phyloP scores from a whole-genome alignment of 2,797 vertebrate genomes.

The Gobio occitaniae region DNA sequence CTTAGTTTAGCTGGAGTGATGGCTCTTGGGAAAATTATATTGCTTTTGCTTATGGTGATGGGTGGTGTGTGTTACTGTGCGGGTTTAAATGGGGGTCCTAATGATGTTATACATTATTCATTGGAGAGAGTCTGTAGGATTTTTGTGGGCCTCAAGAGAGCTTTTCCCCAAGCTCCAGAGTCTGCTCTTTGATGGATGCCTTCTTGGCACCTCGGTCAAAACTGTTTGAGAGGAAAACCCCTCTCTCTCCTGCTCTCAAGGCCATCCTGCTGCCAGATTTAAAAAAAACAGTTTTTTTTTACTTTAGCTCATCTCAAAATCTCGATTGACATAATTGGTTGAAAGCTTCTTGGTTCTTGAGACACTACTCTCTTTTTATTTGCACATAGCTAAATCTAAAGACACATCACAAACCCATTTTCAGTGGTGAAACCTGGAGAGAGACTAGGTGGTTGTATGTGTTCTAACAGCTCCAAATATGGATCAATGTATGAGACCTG shows the following conservation, averaged over 20 bases:
- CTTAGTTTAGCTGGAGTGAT: slow-evolving; percentile 20
- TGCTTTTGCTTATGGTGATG: background rate
- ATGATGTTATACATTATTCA: slow-evolving; percentile 54
- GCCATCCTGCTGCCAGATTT: background rate
- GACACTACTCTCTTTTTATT: background rate
- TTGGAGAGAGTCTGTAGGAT: slow-evolving; percentile 18
- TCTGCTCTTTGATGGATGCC: slow-evolving; percentile 44
- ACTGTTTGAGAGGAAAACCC: slow-evolving; percentile 34
- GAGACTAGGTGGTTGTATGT: slow-evolving; percentile 15
- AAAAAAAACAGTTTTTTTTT: no score
- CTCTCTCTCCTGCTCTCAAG: slow-evolving; percentile 10
- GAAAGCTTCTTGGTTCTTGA: slow-evolving; percentile 5
- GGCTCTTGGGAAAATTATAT: slow-evolving; percentile 10
- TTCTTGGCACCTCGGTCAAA: slow-evolving; percentile 37
- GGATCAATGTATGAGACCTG: slow-evolving; percentile 31
- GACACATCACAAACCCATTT: background rate
- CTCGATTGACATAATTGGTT: slow-evolving; percentile 8
- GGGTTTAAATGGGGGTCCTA: slow-evolving; percentile 15
- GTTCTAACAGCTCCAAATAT: slow-evolving; percentile 35
- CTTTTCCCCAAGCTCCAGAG: slow-evolving; percentile 13
- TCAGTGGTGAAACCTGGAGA: background rate
- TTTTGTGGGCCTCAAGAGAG: slow-evolving; percentile 42
- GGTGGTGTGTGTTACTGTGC: background rate
- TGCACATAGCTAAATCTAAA: background rate
- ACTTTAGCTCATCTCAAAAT: background rate